phyloP scores from a whole-genome alignment of 2,888 invertebrate species.

The Hecatera dysodea region DNA sequence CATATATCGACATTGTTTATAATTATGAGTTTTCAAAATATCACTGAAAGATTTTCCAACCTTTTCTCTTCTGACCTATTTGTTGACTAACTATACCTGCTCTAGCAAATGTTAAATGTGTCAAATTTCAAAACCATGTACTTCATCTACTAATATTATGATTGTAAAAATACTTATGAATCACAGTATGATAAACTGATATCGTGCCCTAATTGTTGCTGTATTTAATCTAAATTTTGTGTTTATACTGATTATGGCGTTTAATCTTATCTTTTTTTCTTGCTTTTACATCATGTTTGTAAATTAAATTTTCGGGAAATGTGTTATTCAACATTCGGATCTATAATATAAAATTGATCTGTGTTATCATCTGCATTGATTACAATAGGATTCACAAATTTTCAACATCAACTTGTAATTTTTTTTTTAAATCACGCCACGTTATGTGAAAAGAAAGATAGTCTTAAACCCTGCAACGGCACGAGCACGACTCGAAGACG shows the following conservation, averaged over 20 bases:
- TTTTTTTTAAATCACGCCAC: not conserved
- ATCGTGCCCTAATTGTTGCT: conserved; percentile 33
- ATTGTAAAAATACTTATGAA: conserved; percentile 12
- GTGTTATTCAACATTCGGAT: too few species aligned
- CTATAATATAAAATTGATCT: not conserved
- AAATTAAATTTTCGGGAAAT: not conserved
- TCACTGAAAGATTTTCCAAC: not conserved
- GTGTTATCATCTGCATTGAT: conserved; percentile 14
- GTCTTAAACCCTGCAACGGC: too few species aligned
- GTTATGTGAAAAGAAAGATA: not conserved
- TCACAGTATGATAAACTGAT: conserved; percentile 29
- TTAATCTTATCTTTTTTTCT: not conserved
- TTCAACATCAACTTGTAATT: too few species aligned
- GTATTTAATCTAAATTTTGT: conserved; percentile 9
- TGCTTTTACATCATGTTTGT: conserved; percentile 2
- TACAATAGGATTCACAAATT: not conserved
- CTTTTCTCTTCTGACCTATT: not conserved
- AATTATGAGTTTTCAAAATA: too few species aligned
- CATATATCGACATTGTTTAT: too few species aligned
- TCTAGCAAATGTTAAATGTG: not conserved
- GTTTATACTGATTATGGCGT: conserved; percentile 22
- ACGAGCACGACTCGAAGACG: too few species aligned
- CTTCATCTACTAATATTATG: conserved; percentile 10
- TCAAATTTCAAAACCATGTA: conserved; percentile 15
- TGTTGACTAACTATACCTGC: not conserved